phyloP scores from a whole-genome alignment of 2,797 vertebrate genomes.

The Periophthalmus magnuspinnatus region DNA sequence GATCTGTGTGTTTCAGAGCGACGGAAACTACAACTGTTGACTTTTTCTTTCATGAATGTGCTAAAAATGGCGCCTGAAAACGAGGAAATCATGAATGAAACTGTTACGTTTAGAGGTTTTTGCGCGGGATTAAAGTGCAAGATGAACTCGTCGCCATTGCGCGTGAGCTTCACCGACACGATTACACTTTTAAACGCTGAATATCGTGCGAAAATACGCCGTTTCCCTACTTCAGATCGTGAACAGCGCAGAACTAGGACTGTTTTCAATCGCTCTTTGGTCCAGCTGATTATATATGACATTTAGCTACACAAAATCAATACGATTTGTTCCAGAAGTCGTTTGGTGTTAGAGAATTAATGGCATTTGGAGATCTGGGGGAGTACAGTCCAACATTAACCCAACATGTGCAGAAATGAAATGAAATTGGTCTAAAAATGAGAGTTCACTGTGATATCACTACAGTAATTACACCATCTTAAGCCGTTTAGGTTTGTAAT shows the following conservation, averaged over 20 bases:
- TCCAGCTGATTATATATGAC: neutral
- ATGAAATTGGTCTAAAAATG: too few species aligned
- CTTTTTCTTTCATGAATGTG: too few species aligned
- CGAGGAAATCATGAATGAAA: too few species aligned
- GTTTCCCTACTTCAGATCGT: neutral
- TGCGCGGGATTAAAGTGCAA: too few species aligned
- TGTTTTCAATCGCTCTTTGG: neutral
- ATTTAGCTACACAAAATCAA: neutral
- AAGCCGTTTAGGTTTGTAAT: neutral
- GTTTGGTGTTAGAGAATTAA: neutral
- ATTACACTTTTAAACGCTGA: too few species aligned
- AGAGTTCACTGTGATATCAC: neutral
- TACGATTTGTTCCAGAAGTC: neutral
- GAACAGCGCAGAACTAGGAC: neutral
- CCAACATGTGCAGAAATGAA: too few species aligned
- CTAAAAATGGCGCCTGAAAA: too few species aligned
- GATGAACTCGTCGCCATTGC: too few species aligned
- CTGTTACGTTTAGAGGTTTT: too few species aligned
- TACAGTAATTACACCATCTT: neutral
- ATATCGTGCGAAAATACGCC: neutral
- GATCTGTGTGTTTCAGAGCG: neutral
- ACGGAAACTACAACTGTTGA: too few species aligned
- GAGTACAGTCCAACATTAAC: neutral
- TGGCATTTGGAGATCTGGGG: neutral
- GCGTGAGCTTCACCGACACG: too few species aligned